These are phyloP conservation scores for Crypturellus undulatus DNA, from an alignment of 2,113 vertebrate genomes.

Conservation along the genomic window DNA sequence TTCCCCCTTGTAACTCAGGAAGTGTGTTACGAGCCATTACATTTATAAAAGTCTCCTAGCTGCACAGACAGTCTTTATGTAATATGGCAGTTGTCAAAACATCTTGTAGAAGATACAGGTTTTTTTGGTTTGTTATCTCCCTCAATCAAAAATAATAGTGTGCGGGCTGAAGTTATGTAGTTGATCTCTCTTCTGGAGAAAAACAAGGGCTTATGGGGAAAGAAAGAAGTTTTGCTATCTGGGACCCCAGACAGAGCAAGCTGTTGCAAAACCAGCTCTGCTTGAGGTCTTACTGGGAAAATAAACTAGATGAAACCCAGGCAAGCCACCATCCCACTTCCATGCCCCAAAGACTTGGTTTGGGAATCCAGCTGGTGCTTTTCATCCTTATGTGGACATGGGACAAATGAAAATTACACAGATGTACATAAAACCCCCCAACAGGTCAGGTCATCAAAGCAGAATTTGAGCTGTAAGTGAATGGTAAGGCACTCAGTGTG, in stretches of 20 bases:
- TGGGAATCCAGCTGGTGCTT: background rate
- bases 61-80: rapidly evolving
- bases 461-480: background rate
- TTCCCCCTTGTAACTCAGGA: background rate
- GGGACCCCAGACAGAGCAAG: background rate
- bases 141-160: background rate
- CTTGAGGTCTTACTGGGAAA: background rate
- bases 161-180: background rate
- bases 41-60: background rate
- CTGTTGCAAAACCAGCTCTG: background rate
- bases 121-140: background rate
- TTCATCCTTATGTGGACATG: background rate
- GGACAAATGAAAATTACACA: background rate
- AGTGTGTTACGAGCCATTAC: background rate
- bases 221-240: background rate
- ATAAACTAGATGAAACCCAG: background rate
- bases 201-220: background rate
- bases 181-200: background rate
- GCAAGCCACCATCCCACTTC: background rate
- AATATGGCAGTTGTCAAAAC: background rate
- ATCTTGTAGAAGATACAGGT: background rate
- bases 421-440: background rate
- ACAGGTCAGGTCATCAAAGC: background rate
- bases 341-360: background rate
- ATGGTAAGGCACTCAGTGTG: too few species aligned